Base-by-base conservation (phyloP, 2,113 vertebrate genomes). In the Tringa solitaria region DNA sequence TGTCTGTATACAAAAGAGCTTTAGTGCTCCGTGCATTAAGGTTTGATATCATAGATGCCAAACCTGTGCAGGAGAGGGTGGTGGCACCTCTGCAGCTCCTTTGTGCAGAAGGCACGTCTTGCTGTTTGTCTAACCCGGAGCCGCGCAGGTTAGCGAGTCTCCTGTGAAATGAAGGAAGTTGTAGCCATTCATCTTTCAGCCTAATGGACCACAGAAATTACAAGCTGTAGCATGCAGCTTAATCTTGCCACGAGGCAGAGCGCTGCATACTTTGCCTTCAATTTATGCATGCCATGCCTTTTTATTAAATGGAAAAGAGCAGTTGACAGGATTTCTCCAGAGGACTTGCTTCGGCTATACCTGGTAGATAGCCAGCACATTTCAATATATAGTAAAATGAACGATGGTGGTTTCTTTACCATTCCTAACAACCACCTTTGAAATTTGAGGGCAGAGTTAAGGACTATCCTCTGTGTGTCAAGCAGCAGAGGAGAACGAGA, bases 161-260 rank as follows among this genome's bases (percentile, higher is more conserved):
- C 50, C 51, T 72, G 5, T 76, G 90, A 85, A 84, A 53, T 23
- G 53, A 72, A 70, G 95, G 93, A 94, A 90, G 94, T 87, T 88
- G 85, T 64, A 90, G 79, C 94, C 94, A 64, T 95, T 93, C 94
- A 50, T 97, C 92, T 92, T 65, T 28, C 92, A 93, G 67, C 76
- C 94, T 93, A 88, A 93, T 95, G 94, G 95, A 83, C 92, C 94
- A 76, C 94, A 96, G 92, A 92, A 94, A 92, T 94, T 85, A 93
- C 96, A 94, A 93, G 96, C 88, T 86, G 88, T 83, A 86, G 96
- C 95, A 90, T 57, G 92, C 95, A 95, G 92, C 83, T 95, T 92
- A 53, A 92, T 96, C 92, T 90, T 94, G 90, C 96, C 96, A 95
- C 90, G 10, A 96, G 95, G 96, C 96, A 95, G 70, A 94, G 70